Base-by-base conservation (phyloP, 2,888 invertebrate genomes). In the Aradus depressus region DNA sequence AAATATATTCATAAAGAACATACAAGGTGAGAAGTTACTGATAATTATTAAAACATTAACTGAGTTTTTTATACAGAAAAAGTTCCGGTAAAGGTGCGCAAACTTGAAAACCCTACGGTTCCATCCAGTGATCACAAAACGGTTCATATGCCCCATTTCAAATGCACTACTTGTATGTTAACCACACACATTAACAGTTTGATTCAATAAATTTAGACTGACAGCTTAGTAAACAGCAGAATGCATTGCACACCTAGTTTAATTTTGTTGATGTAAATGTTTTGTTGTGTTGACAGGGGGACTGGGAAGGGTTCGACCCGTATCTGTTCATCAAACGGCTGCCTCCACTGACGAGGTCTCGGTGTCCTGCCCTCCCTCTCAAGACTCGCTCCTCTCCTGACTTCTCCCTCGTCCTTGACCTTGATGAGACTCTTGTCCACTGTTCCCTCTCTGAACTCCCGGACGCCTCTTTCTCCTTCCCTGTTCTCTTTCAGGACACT, bases 381-480 rank as follows among this genome's bases (percentile, higher is more conserved):
- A 90, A 90, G 66, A 95, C 93, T 0, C 71, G 93, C 44, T 89
- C 90, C 63, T 88, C 90, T 62, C 93, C 93, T 0, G 88, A 91
- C 65, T 92, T 91, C 62, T 75, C 76, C 26, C 67, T 79, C 3
- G 78, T 78, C 3, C 67, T 79, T 60, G 93, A 93, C 68, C 72
- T 95, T 68, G 95, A 96, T 68, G 95, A 96, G 71, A 96, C 95
- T 0, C 70, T 96, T 62, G 95, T 95, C 2, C 95, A 95, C 67
- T 95, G 95, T 68, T 91, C 91, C 61, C 75, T 95, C 2, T 87
- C 88, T 62, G 90, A 91, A 69, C 70, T 95, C 52, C 81, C 87
- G 0, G 93, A 93, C 66, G 92, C 93, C 1, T 85, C 89, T 61
- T 89, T 95, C 69, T 83, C 88, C 59, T 95, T 96, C 69, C 92